These are phyloP conservation scores for Empis livida DNA, from an alignment of 2,888 invertebrate genomes.

Conservation along the genomic window DNA sequence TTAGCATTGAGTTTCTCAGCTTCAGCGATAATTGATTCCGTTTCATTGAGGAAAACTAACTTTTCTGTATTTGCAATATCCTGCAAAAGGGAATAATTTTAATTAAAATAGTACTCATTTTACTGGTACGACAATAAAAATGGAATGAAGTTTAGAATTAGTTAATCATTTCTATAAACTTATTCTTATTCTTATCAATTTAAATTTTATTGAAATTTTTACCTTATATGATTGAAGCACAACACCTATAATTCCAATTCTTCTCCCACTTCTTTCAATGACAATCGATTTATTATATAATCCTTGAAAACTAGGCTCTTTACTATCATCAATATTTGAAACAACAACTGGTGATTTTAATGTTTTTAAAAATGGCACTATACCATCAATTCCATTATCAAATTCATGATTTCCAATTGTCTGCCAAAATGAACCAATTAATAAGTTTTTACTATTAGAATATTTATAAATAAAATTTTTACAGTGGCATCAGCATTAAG, in stretches of 20 bases:
- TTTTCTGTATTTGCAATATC: slow-evolving; percentile 51
- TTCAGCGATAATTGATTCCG: slow-evolving; percentile 51
- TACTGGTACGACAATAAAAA: too few species aligned
- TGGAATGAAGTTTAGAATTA: too few species aligned
- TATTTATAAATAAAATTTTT: slow-evolving; percentile 20
- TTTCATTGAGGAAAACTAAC: slow-evolving; percentile 56
- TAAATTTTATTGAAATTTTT: too few species aligned
- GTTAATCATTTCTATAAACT: too few species aligned
- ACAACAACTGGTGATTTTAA: slow-evolving; percentile 55
- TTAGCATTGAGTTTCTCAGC: slow-evolving; percentile 45
- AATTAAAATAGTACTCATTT: too few species aligned
- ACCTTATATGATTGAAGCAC: slow-evolving; percentile 27
- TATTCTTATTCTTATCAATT: too few species aligned
- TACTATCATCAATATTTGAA: slow-evolving; percentile 57
- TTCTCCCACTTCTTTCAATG: slow-evolving; percentile 45
- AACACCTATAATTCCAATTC: slow-evolving; percentile 70
- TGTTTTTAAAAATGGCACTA: slow-evolving; percentile 54
- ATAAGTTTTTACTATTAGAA: too few species aligned
- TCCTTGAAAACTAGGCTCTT: slow-evolving; percentile 51
- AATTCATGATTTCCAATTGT: slow-evolving; percentile 82
- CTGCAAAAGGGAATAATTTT: slow-evolving; percentile 36
- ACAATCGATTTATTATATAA: slow-evolving; percentile 51
- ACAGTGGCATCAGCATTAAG: slow-evolving; percentile 67
- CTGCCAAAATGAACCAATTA: slow-evolving; percentile 33
- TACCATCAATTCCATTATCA: slow-evolving; percentile 57